Evolutionary conservation across 2,113 vertebrate genomes (phyloP), one percentile per base, ranked within the genome.

Genomic region (Chloropsis hardwickii): DNA sequence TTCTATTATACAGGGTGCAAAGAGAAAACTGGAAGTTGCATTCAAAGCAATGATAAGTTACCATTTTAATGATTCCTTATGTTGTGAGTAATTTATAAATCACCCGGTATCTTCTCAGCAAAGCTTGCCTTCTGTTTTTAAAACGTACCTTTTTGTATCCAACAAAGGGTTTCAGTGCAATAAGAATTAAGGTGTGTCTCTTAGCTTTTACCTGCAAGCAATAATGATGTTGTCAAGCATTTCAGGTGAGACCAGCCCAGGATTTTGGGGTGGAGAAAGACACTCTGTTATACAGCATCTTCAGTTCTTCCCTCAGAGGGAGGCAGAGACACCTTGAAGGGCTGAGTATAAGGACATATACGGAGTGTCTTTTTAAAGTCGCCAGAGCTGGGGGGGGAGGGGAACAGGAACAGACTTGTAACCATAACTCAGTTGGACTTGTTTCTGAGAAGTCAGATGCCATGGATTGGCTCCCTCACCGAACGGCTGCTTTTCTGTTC

Each of bases 131-230:
- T 96, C 84, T 88, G 92, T 97, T 97, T 98, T 88, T 97, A 92
- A 96, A 97, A 94, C 11, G 90, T 97, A 81, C 92, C 96, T 91
- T 96, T 97, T 96, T 87, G 66, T 97, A 97, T 95, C 95, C 97
- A 97, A 97, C 97, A 98, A 98, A 98, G 97, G 96, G 97, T 98
- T 98, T 98, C 98, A 98, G 92, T 97, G 98, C 98, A 98, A 96
- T 97, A 98, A 98, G 98, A 98, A 98, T 97, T 97, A 98, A 98
- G 98, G 98, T 97, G 98, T 98, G 98, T 98, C 98, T 95, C 81
- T 76, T 69, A 72, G 96, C 91, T 97, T 97, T 97, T 98, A 97
- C 96, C 98, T 98, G 96, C 93, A 95, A 97, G 96, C 95, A 97
- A 97, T 97, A 97, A 98, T 98, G 97, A 98, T 98, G 97, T 97